Evolutionary conservation across 2,888 invertebrate species (phyloP).

Genomic region (Erpobdella octoculata): DNA sequence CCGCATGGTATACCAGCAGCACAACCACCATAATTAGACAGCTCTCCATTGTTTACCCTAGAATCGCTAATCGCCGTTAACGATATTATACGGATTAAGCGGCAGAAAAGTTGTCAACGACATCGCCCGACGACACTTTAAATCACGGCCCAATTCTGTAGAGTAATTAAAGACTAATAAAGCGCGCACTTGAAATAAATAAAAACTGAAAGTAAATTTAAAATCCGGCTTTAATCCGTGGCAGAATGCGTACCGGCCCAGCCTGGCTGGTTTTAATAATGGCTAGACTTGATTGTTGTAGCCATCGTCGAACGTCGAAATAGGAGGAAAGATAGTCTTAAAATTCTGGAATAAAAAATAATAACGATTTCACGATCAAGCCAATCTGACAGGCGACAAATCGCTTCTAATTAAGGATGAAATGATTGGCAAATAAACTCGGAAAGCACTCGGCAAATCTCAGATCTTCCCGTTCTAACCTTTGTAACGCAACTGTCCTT

Average conservation of each 20-base stretch:
- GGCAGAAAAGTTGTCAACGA: neutral
- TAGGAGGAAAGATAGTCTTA: neutral
- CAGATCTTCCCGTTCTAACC: neutral
- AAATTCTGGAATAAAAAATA: slow-evolving; percentile 13
- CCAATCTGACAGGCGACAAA: too few species aligned
- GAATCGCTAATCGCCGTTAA: slow-evolving; percentile 6
- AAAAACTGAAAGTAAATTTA: too few species aligned
- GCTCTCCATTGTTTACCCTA: neutral
- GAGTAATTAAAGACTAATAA: too few species aligned
- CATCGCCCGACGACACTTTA: neutral
- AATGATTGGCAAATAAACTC: neutral
- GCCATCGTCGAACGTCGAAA: neutral
- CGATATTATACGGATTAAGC: neutral
- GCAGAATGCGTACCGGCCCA: neutral
- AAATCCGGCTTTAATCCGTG: too few species aligned
- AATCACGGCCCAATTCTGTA: too few species aligned
- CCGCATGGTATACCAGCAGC: neutral
- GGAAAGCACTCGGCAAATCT: neutral
- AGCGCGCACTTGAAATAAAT: too few species aligned
- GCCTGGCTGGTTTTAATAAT: neutral
- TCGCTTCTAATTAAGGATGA: neutral
- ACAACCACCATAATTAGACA: neutral
- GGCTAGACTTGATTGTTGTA: neutral
- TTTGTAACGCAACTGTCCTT: too few species aligned
- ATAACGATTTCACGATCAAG: too few species aligned